Evolutionary conservation across 1,140 invertebrate species (phyloP), one percentile per base, ranked within the genome.

Genomic region (Pentalonia nigronervosa): DNA sequence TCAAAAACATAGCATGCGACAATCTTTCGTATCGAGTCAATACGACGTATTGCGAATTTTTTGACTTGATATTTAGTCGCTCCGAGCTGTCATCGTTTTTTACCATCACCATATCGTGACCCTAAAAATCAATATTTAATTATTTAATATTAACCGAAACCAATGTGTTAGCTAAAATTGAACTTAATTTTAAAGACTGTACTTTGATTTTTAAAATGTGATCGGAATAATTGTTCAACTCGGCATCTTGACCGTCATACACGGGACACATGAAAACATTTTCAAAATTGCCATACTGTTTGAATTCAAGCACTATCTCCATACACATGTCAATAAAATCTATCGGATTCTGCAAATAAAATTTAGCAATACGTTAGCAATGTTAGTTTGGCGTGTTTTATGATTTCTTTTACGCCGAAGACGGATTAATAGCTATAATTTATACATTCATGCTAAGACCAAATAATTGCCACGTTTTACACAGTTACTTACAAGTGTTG

Each of bases 251-350:
- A 34, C 20, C 7, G 30, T 83, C 67, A 14, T 83, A 92, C 4
- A 92, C 0, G 1, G 67, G 47, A 36, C 25, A 92, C 45, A 83
- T 48, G n/a, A 50, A 48, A 25, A 92, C 34, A 25, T 50, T 83
- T 83, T 83, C 90, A 20, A n/a, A 50, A 36, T 92, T n/a, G 36
- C n/a, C 48, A n/a, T 6, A 7, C 21, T 92, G 30, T 50, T 9
- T 83, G n/a, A 50, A 53, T n/a, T 92, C 90, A 11, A 92, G 34
- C 0, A 50, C 34, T 47, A 92, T 23, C 0, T 48, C 25, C 30
- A 83, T 83, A 23, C 45, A 83, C 4, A 14, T 83, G 90, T 92
- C 67, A 21, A 92, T 23, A 23, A 92, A 92, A 92, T 92, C 67
- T 0, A 48, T 50, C 0, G 60, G 45, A 11, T 23, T 36, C 90